These are phyloP conservation scores for Phrynocephalus guinanensis DNA, from an alignment of 2,797 vertebrate species.

Conservation along the genomic window DNA sequence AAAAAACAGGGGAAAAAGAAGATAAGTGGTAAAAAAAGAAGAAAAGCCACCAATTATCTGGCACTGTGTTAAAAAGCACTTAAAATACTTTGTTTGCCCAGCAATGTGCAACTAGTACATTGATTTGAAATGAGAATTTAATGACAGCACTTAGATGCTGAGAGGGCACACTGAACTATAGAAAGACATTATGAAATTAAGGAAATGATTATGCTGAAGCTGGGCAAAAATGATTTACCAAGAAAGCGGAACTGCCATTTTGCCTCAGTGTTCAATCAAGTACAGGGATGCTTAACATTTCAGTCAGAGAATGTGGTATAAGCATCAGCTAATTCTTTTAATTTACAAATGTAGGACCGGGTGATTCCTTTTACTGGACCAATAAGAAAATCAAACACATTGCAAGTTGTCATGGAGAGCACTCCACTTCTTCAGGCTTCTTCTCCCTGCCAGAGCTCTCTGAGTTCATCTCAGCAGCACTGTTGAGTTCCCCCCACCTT, in stretches of 20 bases:
- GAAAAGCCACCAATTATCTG: background rate
- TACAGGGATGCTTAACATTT: conserved; percentile 16
- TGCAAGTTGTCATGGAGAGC: too few relatives aligned
- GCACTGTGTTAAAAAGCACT: conserved; percentile 8
- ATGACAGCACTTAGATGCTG: conserved; percentile 31
- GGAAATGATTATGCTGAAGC: conserved; percentile 20
- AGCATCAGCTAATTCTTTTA: background rate
- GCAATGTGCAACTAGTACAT: rapidly evolving
- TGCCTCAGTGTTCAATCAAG: background rate
- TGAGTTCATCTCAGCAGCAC: too few relatives aligned
- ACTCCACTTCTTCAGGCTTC: too few relatives aligned
- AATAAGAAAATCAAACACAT: too few relatives aligned
- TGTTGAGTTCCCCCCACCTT: too few relatives aligned
- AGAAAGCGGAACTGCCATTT: conserved; percentile 30
- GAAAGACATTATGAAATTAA: conserved; percentile 33
- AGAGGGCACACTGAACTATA: background rate
- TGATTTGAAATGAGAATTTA: background rate
- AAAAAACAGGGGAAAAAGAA: too few relatives aligned
- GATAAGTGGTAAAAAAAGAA: background rate
- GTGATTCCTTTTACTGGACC: too few relatives aligned
- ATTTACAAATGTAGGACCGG: too few relatives aligned
- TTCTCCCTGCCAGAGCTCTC: too few relatives aligned
- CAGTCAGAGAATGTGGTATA: background rate
- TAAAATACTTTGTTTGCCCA: conserved; percentile 17
- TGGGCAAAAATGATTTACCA: conserved; percentile 4